Evolutionary conservation across 2,888 invertebrate species (phyloP).

Genomic region (Pinctada fucata): DNA sequence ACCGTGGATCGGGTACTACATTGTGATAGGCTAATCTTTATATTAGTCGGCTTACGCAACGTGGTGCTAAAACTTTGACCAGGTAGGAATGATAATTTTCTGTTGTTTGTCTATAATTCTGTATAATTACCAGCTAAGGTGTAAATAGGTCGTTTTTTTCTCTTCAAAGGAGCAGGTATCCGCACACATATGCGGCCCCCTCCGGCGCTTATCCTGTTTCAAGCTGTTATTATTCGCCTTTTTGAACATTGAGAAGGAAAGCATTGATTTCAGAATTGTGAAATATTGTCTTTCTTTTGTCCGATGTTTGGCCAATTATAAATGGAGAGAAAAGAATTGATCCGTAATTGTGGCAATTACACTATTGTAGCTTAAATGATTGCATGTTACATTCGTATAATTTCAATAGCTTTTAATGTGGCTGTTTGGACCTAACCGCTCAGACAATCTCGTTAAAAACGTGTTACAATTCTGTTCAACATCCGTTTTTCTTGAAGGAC

Average conservation of each 20-base stretch:
- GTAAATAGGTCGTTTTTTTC: not conserved
- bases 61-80: not conserved
- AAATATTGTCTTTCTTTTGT: slow-evolving; percentile 1
- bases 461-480: too few relatives aligned
- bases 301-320: not conserved
- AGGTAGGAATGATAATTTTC: not conserved
- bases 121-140: not conserved
- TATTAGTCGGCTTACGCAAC: not conserved
- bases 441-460: too few relatives aligned
- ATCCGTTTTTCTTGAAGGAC: too few relatives aligned
- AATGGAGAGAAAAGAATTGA: not conserved
- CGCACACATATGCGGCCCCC: not conserved
- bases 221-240: slow-evolving; percentile 3
- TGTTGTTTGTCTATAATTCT: not conserved
- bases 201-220: not conserved
- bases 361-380: not conserved
- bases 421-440: not conserved
- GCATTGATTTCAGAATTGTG: not conserved
- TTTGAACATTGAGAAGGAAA: not conserved
- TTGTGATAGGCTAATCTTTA: not conserved
- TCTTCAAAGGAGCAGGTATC: not conserved
- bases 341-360: not conserved
- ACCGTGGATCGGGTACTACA: too few relatives aligned
- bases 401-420: not conserved
- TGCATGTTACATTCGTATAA: not conserved